Evolutionary conservation across 2,888 invertebrate species (phyloP), one percentile per base, ranked within the genome.

Genomic region (Smittia aterrima): DNA sequence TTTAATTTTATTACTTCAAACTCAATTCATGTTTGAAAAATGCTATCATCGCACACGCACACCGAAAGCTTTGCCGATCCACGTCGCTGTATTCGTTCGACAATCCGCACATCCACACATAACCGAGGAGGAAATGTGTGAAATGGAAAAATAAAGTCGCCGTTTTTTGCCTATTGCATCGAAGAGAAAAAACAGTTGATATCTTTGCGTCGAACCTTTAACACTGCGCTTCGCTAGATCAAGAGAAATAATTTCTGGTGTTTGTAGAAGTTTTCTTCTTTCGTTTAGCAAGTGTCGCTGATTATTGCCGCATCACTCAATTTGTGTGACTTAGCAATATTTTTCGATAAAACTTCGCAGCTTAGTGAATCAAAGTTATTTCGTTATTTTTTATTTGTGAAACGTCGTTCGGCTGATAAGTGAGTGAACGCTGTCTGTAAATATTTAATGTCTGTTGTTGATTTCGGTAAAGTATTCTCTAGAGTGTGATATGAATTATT

Each of bases 201-300:
- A 71, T 71, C 70, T 22, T 54, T 71, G 70, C 54, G 53, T 71
- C 70, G 16, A 71, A 71, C 27, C 24, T 58, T 22, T 58, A 58
- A 58, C 58, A 58, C 58, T 22, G 47, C 13, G 7, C 47, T 3
- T 47, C 47, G 7, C 16, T 4, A 47, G 3, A n/a, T n/a, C 13
- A 16, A 7, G 38, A 38, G 38, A 38, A 38, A 38, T 7, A 38
- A n/a, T n/a, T n/a, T n/a, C n/a, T n/a, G n/a, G n/a, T n/a, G n/a
- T n/a, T n/a, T n/a, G n/a, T n/a, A n/a, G n/a, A n/a, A n/a, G n/a
- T n/a, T n/a, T n/a, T n/a, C n/a, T n/a, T n/a, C n/a, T n/a, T n/a
- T 47, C 47, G 7, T 47, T 47, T 47, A 47, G 7, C 47, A 47
- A 47, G 47, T 47, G 47, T 47, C 38, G 4, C 9, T 38, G 38